Evolutionary conservation across 2,888 invertebrate species (phyloP).

Genomic region (Melieria omissa): DNA sequence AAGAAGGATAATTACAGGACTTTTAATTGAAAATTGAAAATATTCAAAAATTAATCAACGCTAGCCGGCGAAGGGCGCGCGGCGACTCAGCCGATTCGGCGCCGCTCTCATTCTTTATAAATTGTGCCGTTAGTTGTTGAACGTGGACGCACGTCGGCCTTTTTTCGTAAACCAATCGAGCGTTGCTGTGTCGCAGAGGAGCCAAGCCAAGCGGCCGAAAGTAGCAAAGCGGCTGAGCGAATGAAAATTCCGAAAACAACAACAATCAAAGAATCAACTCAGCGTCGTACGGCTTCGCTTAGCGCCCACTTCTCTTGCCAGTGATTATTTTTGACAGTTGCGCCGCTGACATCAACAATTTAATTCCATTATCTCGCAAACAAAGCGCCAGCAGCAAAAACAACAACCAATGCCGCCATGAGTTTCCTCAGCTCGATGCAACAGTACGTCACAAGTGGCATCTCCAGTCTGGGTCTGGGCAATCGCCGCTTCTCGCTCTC

Average conservation of each 20-base stretch:
- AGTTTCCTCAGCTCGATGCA: slow-evolving; percentile 88
- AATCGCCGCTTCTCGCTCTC: slow-evolving; percentile 79
- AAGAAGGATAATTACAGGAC: slow-evolving; percentile 22
- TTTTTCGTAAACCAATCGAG: background rate
- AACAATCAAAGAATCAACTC: too few species aligned
- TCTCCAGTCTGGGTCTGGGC: slow-evolving; percentile 81
- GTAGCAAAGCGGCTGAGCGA: background rate
- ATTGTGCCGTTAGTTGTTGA: too few species aligned
- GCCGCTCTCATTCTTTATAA: background rate
- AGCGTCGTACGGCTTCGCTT: too few species aligned
- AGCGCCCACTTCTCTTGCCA: background rate
- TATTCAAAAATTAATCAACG: background rate
- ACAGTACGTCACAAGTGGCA: slow-evolving; percentile 88
- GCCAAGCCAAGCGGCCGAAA: background rate
- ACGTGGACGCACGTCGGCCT: too few species aligned
- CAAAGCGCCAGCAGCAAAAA: slow-evolving; percentile 26
- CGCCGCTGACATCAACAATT: background rate
- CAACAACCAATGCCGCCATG: slow-evolving; percentile 69
- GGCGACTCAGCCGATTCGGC: background rate
- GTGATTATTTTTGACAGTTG: background rate
- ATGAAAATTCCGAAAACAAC: background rate
- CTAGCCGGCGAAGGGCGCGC: background rate
- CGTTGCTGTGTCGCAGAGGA: background rate
- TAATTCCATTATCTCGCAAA: slow-evolving; percentile 15
- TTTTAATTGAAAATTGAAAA: slow-evolving; percentile 1